Evolutionary conservation across 92 coral and sea anemone species (phyloP).

Genomic region (Epizoanthus stellaris): DNA sequence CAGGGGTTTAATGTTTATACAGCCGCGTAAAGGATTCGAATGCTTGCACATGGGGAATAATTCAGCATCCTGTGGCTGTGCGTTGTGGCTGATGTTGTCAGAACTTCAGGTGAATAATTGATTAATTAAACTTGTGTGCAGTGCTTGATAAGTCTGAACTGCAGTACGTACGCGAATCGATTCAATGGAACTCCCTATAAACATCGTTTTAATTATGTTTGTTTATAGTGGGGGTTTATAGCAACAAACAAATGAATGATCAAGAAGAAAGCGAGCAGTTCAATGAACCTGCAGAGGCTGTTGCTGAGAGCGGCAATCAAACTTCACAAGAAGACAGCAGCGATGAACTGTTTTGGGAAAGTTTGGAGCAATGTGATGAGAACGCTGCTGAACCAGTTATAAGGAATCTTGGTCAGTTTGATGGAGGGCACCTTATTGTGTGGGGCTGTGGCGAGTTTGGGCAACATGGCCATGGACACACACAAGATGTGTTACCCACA

Average conservation of each 20-base stretch:
- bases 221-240: background rate
- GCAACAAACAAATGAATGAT: conserved; percentile 1
- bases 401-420: background rate
- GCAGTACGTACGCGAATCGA: too few species aligned
- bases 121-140: too few species aligned
- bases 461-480: conserved; percentile 94
- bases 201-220: background rate
- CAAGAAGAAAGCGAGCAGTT: background rate
- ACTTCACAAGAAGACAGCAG: conserved; percentile 10
- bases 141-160: background rate
- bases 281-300: background rate
- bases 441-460: conserved; percentile 99
- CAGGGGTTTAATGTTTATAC: too few species aligned
- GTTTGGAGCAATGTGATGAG: background rate
- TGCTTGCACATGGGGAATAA: too few species aligned
- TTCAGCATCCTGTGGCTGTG: too few species aligned
- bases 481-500: conserved; percentile 56
- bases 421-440: conserved; percentile 74
- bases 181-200: too few species aligned
- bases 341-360: background rate
- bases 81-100: too few species aligned
- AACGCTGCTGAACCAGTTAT: background rate
- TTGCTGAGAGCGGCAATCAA: background rate
- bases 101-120: too few species aligned
- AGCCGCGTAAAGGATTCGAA: too few species aligned